phyloP scores from a whole-genome alignment of 2,113 vertebrate species.

The Mesitornis unicolor region DNA sequence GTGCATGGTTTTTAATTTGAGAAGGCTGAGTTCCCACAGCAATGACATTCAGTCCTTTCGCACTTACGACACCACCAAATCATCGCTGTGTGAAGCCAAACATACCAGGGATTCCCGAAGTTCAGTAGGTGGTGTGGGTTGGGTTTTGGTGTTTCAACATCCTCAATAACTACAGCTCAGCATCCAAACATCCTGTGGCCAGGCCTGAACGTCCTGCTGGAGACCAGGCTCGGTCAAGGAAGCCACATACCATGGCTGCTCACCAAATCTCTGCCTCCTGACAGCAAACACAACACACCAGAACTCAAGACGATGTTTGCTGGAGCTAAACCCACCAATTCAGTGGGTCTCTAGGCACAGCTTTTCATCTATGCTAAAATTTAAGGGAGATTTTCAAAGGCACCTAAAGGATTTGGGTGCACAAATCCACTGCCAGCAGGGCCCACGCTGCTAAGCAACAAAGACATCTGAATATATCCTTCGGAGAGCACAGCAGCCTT shows the following conservation, averaged over 20 bases:
- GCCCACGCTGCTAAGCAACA: not conserved
- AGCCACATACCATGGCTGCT: rapidly evolving
- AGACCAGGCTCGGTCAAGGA: not conserved
- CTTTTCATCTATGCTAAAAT: not conserved
- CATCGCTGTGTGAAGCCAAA: not conserved
- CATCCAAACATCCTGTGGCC: not conserved
- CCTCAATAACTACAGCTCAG: not conserved
- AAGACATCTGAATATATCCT: not conserved
- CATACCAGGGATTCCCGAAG: rapidly evolving
- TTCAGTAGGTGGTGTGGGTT: not conserved
- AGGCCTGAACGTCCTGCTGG: not conserved
- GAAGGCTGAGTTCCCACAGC: not conserved
- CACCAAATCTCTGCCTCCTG: not conserved
- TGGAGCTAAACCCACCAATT: not conserved
- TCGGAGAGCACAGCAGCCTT: not conserved
- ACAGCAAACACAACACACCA: not conserved
- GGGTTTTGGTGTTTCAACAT: not conserved
- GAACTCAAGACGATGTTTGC: not conserved
- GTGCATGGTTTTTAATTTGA: not conserved
- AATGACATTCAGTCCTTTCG: not conserved
- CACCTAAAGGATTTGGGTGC: not conserved
- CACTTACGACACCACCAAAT: not conserved
- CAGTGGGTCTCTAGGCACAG: not conserved
- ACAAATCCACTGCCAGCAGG: not conserved
- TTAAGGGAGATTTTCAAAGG: not conserved